Evolutionary conservation across 2,888 invertebrate genomes (phyloP).

Genomic region (Pollenia angustigena): DNA sequence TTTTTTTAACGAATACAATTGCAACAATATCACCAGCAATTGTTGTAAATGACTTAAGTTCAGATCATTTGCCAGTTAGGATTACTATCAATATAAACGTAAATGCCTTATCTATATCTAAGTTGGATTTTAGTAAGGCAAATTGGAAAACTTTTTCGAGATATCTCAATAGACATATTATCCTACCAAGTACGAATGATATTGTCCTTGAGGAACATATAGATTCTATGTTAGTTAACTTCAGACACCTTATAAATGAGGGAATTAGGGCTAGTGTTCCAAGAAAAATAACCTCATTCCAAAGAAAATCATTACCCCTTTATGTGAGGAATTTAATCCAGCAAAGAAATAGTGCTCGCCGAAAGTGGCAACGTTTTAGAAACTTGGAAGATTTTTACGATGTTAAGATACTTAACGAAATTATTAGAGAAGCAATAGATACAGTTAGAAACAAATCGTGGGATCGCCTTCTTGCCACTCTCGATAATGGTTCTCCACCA

Average conservation of each 20-base stretch:
- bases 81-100: neutral
- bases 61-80: neutral
- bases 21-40: neutral
- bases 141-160: constrained; percentile 1
- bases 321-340: neutral
- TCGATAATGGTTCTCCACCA: neutral
- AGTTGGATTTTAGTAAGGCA: neutral
- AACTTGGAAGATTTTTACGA: neutral
- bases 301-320: neutral
- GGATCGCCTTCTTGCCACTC: neutral
- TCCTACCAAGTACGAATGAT: neutral
- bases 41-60: neutral
- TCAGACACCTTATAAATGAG: constrained; percentile 9
- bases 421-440: neutral
- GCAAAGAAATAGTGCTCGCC: neutral
- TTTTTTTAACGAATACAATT: neutral
- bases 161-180: neutral
- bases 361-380: neutral
- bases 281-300: neutral
- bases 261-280: neutral
- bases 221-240: neutral
- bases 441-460: neutral
- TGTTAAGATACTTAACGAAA: neutral
- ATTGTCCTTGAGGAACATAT: neutral
- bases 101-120: neutral